Evolutionary conservation across 2,888 invertebrate species (phyloP).

Genomic region (Eilema sororculum): DNA sequence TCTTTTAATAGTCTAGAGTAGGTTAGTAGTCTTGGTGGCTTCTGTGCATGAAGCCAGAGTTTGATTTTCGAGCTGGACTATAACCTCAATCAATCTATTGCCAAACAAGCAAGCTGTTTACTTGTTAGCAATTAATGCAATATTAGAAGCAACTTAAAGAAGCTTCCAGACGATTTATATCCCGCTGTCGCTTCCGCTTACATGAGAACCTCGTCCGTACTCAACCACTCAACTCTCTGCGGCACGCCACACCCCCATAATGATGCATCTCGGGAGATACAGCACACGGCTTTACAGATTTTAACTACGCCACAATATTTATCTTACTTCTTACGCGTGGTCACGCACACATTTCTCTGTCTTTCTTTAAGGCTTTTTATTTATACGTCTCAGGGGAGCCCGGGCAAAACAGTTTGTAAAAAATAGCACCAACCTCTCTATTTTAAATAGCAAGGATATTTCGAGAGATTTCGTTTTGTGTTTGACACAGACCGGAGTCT

Average conservation of each 20-base stretch:
- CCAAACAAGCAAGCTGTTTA: not conserved
- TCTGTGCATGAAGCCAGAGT: not conserved
- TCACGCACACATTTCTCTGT: constrained; percentile 61
- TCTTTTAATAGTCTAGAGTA: not conserved
- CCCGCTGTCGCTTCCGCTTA: constrained; percentile 40
- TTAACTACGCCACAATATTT: constrained; percentile 69
- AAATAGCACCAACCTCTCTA: constrained; percentile 43
- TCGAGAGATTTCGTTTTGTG: constrained; percentile 39
- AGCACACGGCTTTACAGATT: constrained; percentile 72
- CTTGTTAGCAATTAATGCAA: not conserved
- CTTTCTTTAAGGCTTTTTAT: constrained; percentile 50
- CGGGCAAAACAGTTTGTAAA: constrained; percentile 45
- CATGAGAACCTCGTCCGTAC: constrained; percentile 32
- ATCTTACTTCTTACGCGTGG: constrained; percentile 63
- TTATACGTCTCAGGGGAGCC: constrained; percentile 52
- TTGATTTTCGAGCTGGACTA: not conserved
- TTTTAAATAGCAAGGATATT: constrained; percentile 40
- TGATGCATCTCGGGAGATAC: constrained; percentile 84
- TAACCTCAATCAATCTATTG: not conserved
- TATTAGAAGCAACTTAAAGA: not conserved
- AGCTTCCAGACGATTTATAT: not conserved
- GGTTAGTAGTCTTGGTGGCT: not conserved
- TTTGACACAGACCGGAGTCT: constrained; percentile 35
- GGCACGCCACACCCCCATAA: constrained; percentile 74
- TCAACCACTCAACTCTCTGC: constrained; percentile 62